Evolutionary conservation across 2,888 invertebrate genomes (phyloP).

Genomic region (Hyalella azteca): DNA sequence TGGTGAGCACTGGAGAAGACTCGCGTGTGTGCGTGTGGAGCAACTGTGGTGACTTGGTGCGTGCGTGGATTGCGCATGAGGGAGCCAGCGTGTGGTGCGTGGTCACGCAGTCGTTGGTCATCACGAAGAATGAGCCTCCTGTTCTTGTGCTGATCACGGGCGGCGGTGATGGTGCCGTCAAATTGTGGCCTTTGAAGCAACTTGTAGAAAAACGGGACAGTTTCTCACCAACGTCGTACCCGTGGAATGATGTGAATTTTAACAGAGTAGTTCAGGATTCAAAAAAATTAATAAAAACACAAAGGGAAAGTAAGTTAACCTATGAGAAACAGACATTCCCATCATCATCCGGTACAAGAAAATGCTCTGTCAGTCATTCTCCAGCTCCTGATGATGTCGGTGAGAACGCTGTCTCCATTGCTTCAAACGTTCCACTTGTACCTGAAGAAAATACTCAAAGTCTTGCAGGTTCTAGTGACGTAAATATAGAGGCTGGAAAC

Average conservation of each 20-base stretch:
- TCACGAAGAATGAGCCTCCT: background rate
- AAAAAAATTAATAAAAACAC: no score
- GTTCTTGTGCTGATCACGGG: background rate
- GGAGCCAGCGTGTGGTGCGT: slow-evolving; percentile 12
- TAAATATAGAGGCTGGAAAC: no score
- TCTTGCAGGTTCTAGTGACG: no score
- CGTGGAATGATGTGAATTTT: slow-evolving; percentile 1
- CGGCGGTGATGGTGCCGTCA: background rate
- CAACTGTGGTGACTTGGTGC: background rate
- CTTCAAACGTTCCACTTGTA: no score
- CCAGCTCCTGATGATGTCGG: background rate
- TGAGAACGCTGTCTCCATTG: background rate
- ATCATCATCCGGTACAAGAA: no score
- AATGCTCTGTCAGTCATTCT: background rate
- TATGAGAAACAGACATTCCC: background rate
- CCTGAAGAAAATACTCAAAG: background rate
- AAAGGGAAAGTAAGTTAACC: no score
- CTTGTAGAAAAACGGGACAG: background rate
- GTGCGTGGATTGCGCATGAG: background rate
- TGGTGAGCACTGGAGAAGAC: slow-evolving; percentile 2
- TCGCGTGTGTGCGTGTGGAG: slow-evolving; percentile 14
- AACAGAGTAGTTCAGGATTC: no score
- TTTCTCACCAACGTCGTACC: background rate
- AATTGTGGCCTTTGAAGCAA: background rate
- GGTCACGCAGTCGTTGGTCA: background rate